phyloP scores from a whole-genome alignment of 2,797 vertebrate genomes.

The Hoplostethus mediterraneus region DNA sequence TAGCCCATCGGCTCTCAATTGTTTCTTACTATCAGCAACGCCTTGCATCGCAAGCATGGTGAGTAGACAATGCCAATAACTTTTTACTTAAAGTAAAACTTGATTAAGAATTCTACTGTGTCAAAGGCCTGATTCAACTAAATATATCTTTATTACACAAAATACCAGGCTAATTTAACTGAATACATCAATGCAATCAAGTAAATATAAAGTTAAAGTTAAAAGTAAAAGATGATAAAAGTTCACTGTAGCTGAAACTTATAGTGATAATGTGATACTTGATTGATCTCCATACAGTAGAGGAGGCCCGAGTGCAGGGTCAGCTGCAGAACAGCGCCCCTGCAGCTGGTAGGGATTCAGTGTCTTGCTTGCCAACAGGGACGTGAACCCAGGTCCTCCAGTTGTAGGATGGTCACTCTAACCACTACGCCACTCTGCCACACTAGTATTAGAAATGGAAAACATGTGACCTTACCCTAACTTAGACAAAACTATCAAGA shows the following conservation, averaged over 20 bases:
- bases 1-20: no score
- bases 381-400: no score
- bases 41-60: no score
- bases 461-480: constrained; percentile 14
- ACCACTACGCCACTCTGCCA: constrained; percentile 3
- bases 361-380: not conserved
- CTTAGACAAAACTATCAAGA: not conserved
- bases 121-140: no score
- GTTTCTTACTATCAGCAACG: no score
- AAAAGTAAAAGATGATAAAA: not conserved
- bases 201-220: no score
- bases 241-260: not conserved
- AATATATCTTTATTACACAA: no score
- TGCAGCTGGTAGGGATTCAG: not conserved
- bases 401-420: not conserved
- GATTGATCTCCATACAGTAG: not conserved
- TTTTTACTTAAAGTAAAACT: no score
- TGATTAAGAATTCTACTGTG: no score
- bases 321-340: not conserved
- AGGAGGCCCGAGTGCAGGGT: not conserved
- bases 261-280: not conserved
- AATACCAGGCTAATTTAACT: no score
- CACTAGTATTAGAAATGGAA: constrained; percentile 29
- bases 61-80: no score
- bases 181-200: no score